Base-by-base conservation (phyloP, 2,797 vertebrate genomes). In the Petrocephalus schoutedeni region DNA sequence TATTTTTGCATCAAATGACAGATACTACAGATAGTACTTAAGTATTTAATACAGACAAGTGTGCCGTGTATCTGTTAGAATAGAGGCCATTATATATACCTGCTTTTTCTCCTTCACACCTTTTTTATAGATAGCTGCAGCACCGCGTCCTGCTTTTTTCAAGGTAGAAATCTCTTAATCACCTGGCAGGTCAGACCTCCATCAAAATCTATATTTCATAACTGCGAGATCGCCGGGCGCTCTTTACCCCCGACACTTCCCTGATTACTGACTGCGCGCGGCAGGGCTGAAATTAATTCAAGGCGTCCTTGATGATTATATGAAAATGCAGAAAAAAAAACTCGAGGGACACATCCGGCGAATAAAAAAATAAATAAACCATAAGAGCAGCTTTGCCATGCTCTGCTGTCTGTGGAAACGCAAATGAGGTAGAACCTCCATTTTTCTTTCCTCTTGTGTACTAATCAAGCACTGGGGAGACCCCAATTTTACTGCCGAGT, bases 341-440 rank as follows among this genome's bases (percentile, higher is more conserved):
- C 54, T 85, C 58, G 23, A 10, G 85, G 41, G 32, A 86, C 28
- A 45, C n/a, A 61, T 61, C 56, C 32, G 8, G 14, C 32, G 12
- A 85, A 58, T 45, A 77, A 77, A 45, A 16, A 8, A 36, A 83
- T 12, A 10, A 58, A 28, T 59, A 8, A 1, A 23, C 23, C 45
- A 82, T 80, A 88, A 89, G 89, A 88, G 89, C 57, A 23, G 86
- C 88, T 88, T 86, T 85, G 84, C 67, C 10, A 28, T n/a, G 32
- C 12, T 14, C 23, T 36, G 87, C 86, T 89, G 88, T 91, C 84
- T 85, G 84, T 32, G 54, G 32, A 83, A 89, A 83, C 83, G 89
- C 88, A 89, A 90, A 89, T 87, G 54, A 88, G 61, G 10, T 32
- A 14, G 64, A 5, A 67, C 89, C 51, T 85, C 83, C 83, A 10